phyloP scores from a whole-genome alignment of 2,113 vertebrate genomes.

The Pheucticus melanocephalus region DNA sequence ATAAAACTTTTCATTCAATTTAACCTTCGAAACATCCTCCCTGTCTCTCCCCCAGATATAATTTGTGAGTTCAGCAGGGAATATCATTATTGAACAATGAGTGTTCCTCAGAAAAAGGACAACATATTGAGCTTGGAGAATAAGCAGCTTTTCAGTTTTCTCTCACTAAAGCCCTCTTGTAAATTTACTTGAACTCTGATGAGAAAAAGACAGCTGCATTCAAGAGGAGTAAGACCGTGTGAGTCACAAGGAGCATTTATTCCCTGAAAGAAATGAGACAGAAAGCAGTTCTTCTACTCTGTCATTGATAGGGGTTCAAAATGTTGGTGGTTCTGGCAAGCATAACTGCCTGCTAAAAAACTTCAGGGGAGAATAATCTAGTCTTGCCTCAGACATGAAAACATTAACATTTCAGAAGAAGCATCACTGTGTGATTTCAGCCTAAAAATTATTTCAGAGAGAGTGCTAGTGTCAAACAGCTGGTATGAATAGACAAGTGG shows the following conservation, averaged over 20 bases:
- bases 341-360: not conserved
- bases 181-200: conserved; percentile 48
- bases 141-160: conserved; percentile 36
- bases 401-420: conserved; percentile 37
- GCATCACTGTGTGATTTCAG: not conserved
- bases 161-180: conserved; percentile 26
- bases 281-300: not conserved
- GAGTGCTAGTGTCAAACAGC: conserved; percentile 16
- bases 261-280: not conserved
- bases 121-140: conserved; percentile 12
- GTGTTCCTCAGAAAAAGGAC: conserved; percentile 34
- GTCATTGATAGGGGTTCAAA: not conserved
- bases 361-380: not conserved
- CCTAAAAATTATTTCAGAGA: conserved; percentile 24
- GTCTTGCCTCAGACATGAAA: not conserved
- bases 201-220: conserved; percentile 38
- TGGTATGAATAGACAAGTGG: conserved; percentile 15
- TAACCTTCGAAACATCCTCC: conserved; percentile 9
- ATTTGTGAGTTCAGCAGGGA: conserved; percentile 48
- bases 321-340: not conserved
- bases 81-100: conserved; percentile 47
- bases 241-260: conserved; percentile 33
- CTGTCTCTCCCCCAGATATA: not conserved
- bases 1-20: conserved; percentile 30
- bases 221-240: not conserved